These are phyloP conservation scores for Pristis pectinata DNA, from an alignment of 2,797 vertebrate species.

Conservation along the genomic window DNA sequence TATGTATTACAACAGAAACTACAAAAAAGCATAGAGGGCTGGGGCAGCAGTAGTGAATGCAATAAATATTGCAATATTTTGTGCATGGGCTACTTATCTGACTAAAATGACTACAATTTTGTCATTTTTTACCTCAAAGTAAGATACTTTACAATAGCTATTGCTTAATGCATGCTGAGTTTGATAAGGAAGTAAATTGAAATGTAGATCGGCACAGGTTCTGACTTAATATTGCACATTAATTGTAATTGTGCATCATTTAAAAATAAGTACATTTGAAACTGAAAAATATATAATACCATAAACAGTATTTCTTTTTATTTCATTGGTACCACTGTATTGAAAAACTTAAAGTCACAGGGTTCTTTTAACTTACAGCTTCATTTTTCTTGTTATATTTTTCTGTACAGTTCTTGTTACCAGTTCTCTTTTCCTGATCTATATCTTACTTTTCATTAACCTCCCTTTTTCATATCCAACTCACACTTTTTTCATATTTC, in stretches of 20 bases:
- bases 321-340: background rate
- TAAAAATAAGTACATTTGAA: background rate
- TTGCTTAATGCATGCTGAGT: background rate
- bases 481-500: background rate
- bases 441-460: background rate
- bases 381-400: background rate
- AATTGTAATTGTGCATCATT: background rate
- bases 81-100: background rate
- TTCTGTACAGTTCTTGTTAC: background rate
- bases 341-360: background rate
- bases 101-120: background rate
- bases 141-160: background rate
- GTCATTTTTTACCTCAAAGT: background rate
- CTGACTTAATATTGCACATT: no score
- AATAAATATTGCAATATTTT: background rate
- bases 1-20: slow-evolving; percentile 54
- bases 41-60: background rate
- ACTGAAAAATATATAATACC: background rate
- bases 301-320: background rate
- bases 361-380: no score
- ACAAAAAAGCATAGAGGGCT: background rate
- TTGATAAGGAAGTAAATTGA: background rate
- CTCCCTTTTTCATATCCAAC: background rate
- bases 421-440: background rate
- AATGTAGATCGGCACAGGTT: background rate